phyloP scores from a whole-genome alignment of 2,113 vertebrate genomes.

The Rhegmatorhina hoffmannsi region DNA sequence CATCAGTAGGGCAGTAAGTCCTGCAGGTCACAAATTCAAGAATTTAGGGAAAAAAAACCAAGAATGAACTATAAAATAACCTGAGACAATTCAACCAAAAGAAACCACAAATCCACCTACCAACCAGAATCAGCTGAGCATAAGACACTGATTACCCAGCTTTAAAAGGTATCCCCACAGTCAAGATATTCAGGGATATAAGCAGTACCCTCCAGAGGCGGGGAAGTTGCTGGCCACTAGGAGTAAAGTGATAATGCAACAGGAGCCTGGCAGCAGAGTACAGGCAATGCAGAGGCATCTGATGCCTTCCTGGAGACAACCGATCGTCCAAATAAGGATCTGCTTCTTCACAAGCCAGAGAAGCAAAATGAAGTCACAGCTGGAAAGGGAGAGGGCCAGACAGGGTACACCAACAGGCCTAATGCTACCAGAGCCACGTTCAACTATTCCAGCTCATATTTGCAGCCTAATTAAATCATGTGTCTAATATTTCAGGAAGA shows the following conservation, averaged over 20 bases:
- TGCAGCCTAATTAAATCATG: neutral
- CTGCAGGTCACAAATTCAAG: neutral
- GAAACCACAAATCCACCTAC: neutral
- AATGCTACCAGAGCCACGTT: neutral
- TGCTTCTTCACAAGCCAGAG: neutral
- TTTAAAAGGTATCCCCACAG: neutral
- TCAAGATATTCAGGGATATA: neutral
- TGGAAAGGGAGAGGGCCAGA: neutral
- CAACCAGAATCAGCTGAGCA: neutral
- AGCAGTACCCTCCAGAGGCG: neutral
- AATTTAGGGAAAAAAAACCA: neutral
- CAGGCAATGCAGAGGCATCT: neutral
- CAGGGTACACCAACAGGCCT: neutral
- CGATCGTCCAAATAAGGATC: neutral
- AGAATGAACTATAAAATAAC: neutral
- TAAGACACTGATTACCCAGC: neutral
- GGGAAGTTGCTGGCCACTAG: rapidly evolving
- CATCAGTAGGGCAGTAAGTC: neutral
- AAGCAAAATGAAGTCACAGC: neutral
- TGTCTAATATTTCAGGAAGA: neutral
- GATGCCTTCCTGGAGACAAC: neutral
- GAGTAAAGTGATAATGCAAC: neutral
- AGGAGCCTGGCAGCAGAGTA: neutral
- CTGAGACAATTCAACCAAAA: neutral
- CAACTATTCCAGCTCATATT: neutral